Evolutionary conservation across 35 echinoderm and acorn worm genomes (phyloP), one percentile per base, ranked within the genome.

Genomic region (Ophiothrix spiculata): DNA sequence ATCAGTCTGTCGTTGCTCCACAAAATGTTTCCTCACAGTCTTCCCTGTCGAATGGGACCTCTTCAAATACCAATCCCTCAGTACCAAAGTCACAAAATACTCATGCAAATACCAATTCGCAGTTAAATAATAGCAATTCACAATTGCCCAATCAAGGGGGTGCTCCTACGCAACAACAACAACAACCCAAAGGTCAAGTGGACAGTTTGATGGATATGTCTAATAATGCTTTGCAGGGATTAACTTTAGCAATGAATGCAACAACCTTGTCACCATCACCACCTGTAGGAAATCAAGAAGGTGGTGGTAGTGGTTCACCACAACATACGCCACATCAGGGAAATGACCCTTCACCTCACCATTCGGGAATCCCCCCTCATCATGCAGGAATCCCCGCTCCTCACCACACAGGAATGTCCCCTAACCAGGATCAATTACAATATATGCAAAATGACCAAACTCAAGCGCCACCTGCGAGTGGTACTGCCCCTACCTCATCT

Each of bases 41-140:
- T 69, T 69, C 60, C 60, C 17, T 69, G 3, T 69, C 60, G 17
- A n/a, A n/a, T 69, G 60, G 60, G 29, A 84, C 81, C 31, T 12
- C 35, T 19, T 36, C 42, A 64, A 0, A 28, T 35, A 15, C n/a
- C 32, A 63, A 64, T 32, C 32, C 81, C 31, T 36, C 54, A 64
- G 63, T 64, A 35, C 54, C 63, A 60, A 37, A 64, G 54, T n/a
- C n/a, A n/a, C 81, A 60, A 37, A 84, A 35, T 33, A 84, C 17
- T 15, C 33, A 60, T 33, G 45, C 42, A 64, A 37, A 4, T 37
- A 37, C 37, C 8, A 37, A 69, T n/a, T 60, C 54, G 33, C 80
- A 82, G 21, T 21, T 84, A 0, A 84, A 84, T 35, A 84, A 84
- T 28, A 84, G 81, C 81, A 84, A 84, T 56, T 84, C 81, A 36